Conservation (phyloP, 2,113 vertebrate species). For the Chloebia gouldiae region DNA sequence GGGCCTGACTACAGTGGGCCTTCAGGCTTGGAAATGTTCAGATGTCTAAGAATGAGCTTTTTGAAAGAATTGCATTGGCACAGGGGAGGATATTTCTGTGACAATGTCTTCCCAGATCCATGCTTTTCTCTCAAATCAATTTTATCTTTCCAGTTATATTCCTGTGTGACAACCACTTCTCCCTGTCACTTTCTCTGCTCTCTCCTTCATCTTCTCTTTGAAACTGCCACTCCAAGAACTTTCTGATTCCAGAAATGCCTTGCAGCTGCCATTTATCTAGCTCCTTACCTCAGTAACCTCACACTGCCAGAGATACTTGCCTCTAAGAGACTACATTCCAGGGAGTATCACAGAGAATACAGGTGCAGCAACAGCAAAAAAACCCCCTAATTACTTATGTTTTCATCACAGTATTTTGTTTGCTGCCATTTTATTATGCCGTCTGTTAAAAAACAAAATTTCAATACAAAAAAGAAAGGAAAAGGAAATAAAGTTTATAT, state of each 20-base stretch:
- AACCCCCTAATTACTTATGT: not conserved
- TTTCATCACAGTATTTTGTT: not conserved
- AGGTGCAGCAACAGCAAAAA: not conserved
- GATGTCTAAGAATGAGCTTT: not conserved
- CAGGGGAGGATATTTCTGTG: not conserved
- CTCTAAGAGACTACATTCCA: not conserved
- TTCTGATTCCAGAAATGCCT: not conserved
- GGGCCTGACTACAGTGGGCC: too few species aligned
- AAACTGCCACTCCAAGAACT: not conserved
- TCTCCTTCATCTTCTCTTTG: not conserved
- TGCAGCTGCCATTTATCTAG: not conserved
- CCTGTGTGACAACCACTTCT: not conserved
- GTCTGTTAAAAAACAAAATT: fast-evolving
- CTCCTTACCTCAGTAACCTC: not conserved
- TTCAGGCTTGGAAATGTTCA: not conserved
- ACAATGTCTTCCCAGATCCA: not conserved
- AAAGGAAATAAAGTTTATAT: not conserved
- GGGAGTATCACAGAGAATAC: not conserved
- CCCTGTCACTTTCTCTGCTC: not conserved
- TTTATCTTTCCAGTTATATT: not conserved
- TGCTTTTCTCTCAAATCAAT: not conserved
- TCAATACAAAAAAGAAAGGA: not conserved
- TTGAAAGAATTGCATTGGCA: not conserved
- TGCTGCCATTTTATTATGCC: not conserved
- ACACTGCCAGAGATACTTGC: not conserved